Conservation (phyloP, 2,113 vertebrate species). For the Athene cunicularia region DNA sequence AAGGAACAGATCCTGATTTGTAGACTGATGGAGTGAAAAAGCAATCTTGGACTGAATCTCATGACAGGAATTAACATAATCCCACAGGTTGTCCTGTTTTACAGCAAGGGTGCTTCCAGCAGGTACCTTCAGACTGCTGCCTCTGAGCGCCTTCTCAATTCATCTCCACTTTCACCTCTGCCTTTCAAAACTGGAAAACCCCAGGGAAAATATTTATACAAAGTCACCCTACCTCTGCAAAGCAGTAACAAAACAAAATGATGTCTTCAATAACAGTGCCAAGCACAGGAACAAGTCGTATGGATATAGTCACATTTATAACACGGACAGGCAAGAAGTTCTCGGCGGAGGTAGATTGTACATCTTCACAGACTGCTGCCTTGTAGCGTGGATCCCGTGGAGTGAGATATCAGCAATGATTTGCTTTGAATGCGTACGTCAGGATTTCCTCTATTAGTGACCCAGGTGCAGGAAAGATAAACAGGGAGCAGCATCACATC, state of each 20-base stretch:
- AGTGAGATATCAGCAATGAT: background rate
- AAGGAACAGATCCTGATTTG: background rate
- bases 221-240: background rate
- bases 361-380: background rate
- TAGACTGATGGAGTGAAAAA: background rate
- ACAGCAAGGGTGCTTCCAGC: background rate
- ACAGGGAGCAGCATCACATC: background rate
- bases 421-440: accelerated
- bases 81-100: background rate
- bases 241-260: background rate
- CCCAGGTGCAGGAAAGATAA: accelerated
- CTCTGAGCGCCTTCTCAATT: background rate
- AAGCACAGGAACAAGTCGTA: background rate
- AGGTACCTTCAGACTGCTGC: background rate
- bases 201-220: background rate
- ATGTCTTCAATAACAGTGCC: background rate
- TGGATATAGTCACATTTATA: background rate
- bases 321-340: background rate
- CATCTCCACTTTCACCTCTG: background rate
- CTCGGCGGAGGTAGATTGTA: background rate
- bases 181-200: background rate
- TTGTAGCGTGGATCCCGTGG: accelerated
- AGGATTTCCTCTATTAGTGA: background rate
- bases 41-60: background rate
- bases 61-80: background rate